These are phyloP conservation scores for Electrophaes corylata DNA, from an alignment of 2,888 invertebrate species.

Conservation along the genomic window DNA sequence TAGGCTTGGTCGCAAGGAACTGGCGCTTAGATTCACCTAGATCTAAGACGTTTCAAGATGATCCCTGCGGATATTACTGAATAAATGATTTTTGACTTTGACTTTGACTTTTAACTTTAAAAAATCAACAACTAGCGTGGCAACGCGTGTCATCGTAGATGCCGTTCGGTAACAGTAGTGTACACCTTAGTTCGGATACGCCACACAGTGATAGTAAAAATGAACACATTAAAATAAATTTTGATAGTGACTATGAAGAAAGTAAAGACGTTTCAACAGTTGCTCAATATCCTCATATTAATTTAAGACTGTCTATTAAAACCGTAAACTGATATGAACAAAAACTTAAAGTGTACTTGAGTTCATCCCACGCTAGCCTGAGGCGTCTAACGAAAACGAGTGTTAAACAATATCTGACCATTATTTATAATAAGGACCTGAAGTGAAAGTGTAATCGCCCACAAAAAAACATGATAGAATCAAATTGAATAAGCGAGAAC, in stretches of 20 bases:
- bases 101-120: too few species aligned
- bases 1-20: too few species aligned
- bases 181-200: too few species aligned
- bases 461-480: constrained; percentile 34
- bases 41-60: too few species aligned
- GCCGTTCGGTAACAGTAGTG: too few species aligned
- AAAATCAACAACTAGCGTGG: too few species aligned
- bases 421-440: constrained; percentile 65
- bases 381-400: constrained; percentile 66
- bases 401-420: constrained; percentile 63
- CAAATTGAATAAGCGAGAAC: constrained; percentile 7
- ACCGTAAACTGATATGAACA: constrained; percentile 29
- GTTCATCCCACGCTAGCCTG: constrained; percentile 36
- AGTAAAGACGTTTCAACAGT: not conserved
- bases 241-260: not conserved
- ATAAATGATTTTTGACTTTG: too few species aligned
- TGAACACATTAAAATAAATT: not conserved
- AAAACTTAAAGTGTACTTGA: constrained; percentile 24
- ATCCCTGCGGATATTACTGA: too few species aligned
- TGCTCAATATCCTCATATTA: not conserved
- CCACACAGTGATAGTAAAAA: not conserved
- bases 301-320: not conserved
- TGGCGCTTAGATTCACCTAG: too few species aligned
- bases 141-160: too few species aligned
- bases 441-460: constrained; percentile 67